Conservation (phyloP, 2,113 vertebrate species). For the Crotalus horridus region DNA sequence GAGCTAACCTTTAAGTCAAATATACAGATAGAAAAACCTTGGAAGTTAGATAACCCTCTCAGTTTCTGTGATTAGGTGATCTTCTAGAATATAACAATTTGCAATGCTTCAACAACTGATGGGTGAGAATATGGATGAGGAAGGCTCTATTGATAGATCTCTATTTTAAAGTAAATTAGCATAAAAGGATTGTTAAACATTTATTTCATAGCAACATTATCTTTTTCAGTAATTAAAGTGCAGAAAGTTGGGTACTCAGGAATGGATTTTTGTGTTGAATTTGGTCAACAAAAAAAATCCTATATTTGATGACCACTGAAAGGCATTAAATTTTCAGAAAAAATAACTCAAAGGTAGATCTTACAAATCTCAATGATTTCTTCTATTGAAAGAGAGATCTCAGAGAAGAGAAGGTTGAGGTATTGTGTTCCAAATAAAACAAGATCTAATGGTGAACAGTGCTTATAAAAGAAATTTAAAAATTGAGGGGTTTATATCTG, state of each 20-base stretch:
- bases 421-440: not conserved
- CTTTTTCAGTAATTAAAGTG: no score
- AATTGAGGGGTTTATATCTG: not conserved
- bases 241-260: no score
- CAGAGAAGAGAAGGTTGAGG: not conserved
- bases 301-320: no score
- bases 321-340: no score
- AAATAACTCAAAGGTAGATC: no score
- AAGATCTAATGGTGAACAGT: not conserved
- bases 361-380: no score
- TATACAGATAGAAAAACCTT: not conserved
- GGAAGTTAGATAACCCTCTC: not conserved
- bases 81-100: not conserved
- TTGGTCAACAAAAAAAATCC: no score
- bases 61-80: not conserved
- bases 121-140: not conserved
- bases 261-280: no score
- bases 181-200: not conserved
- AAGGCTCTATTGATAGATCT: not conserved
- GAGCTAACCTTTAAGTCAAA: not conserved
- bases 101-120: not conserved
- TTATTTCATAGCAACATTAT: not conserved
- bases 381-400: no score
- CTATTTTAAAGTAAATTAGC: not conserved
- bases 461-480: not conserved